Evolutionary conservation across 2,888 invertebrate genomes (phyloP), one percentile per base, ranked within the genome.

Genomic region (Cantharis rufa): DNA sequence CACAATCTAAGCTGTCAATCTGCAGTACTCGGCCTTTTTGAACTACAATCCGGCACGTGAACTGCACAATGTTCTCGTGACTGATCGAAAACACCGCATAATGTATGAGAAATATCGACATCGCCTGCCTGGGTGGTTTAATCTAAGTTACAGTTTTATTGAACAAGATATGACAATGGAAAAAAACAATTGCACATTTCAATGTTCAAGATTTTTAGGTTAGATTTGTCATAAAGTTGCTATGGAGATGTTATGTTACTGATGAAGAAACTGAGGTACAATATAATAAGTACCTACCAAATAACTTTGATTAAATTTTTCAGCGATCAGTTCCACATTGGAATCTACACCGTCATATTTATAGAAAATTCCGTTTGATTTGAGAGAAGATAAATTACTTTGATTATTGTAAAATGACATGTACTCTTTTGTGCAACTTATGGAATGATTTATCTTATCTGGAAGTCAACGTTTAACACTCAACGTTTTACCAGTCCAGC

Each of bases 31-130:
- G 81, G 83, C 81, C 80, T 82, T 82, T 78, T 81, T 82, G 83
- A 84, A 83, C 84, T 83, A 82, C 83, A 82, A 84, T 83, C 83
- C 81, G 83, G 84, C 85, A 84, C 84, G 84, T 85, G 84, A 85
- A 82, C 82, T 76, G 78, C 82, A 82, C 83, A 82, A 83, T 81
- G 80, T 82, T 82, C 82, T 84, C 84, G 84, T 84, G 84, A 84
- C 84, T 84, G 82, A 82, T 77, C 71, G 77, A 77, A 77, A 77
- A 75, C 75, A 69, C 72, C 78, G 78, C 70, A 77, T 75, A 75
- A 78, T 75, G 72, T 73, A 78, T 70, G 75, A 70, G 71, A 61
- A 69, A 74, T 70, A 69, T 62, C 75, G 68, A 78, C 77, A 78
- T 72, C 61, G 61, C 62, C 77, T 70, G 64, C 77, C 69, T 78